Evolutionary conservation across 64 coral and sea anemone species (phyloP).

Genomic region (Astreopora myriophthalma): DNA sequence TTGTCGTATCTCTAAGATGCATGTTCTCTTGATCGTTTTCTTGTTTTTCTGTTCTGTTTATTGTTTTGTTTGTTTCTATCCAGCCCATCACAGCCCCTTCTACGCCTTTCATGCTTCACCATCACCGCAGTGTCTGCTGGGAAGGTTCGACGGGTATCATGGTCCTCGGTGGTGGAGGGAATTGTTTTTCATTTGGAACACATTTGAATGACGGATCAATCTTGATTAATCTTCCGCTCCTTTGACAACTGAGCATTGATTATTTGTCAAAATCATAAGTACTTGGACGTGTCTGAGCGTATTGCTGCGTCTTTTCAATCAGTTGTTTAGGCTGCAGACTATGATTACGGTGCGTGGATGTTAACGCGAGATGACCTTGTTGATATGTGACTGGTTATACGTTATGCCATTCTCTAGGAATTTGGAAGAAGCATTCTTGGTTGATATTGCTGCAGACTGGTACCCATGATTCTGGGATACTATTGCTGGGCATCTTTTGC

Average conservation of each 20-base stretch:
- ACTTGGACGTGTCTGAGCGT: too few species aligned
- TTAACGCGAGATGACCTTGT: too few species aligned
- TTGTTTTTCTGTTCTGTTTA: neutral
- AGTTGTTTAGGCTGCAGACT: too few species aligned
- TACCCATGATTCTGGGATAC: too few species aligned
- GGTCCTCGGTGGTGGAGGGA: slow-evolving; percentile 87
- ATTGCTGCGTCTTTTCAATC: too few species aligned
- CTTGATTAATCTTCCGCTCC: slow-evolving; percentile 34
- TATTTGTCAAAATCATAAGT: neutral
- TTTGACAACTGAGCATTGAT: neutral
- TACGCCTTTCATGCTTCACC: slow-evolving; percentile 78
- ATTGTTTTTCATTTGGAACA: slow-evolving; percentile 95
- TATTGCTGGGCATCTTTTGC: too few species aligned
- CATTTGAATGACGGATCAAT: slow-evolving; percentile 73
- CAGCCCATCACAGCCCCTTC: slow-evolving; percentile 36
- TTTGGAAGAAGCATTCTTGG: neutral
- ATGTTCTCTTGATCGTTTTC: neutral
- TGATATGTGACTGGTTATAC: too few species aligned
- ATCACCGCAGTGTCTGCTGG: slow-evolving; percentile 74
- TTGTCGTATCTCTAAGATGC: neutral
- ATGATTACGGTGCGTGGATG: too few species aligned
- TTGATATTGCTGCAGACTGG: too few species aligned
- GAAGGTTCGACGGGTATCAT: slow-evolving; percentile 67
- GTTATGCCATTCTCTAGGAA: too few species aligned
- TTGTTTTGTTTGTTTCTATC: neutral